A percentile compares a stretch with the other conserved stretches of the same genome.
Conservation (phyloP, 2,113 vertebrate species). For the Pedionomus torquatus region DNA sequence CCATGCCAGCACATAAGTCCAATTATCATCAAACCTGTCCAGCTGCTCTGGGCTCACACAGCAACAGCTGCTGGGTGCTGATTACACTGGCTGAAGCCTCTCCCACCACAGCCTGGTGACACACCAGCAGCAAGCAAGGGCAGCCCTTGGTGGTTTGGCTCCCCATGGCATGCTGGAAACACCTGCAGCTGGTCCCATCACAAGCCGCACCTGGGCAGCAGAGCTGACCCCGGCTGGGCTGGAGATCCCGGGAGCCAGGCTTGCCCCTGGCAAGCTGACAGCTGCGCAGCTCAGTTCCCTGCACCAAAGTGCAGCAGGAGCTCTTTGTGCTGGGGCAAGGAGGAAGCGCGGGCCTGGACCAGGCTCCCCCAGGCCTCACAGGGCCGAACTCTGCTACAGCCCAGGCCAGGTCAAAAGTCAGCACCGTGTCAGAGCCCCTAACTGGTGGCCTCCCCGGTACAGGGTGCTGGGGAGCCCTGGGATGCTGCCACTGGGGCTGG, state of each 20-base stretch:
- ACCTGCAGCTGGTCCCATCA: neutral
- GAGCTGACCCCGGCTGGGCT: neutral
- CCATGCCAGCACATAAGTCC: neutral
- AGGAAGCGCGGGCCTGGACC: neutral
- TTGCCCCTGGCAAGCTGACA: neutral
- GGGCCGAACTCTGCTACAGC: neutral
- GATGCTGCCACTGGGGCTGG: neutral
- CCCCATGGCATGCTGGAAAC: fast-evolving
- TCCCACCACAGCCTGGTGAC: fast-evolving
- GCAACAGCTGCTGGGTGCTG: fast-evolving
- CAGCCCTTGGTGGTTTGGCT: fast-evolving
- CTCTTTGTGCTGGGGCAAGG: neutral
- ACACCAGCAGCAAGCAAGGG: fast-evolving
- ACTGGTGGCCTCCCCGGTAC: neutral
- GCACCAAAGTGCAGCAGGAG: fast-evolving
- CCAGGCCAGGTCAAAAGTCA: neutral
- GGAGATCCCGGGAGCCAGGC: neutral
- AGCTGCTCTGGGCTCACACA: fast-evolving
- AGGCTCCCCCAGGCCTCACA: neutral
- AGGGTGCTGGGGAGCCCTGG: fast-evolving
- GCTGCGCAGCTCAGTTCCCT: neutral
- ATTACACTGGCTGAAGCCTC: neutral
- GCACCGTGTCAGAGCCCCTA: neutral
- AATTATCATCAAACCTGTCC: neutral
- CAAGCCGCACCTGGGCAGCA: neutral